These are phyloP conservation scores for Melanerpes aurifrons DNA, from an alignment of 2,113 vertebrate species.

Conservation along the genomic window DNA sequence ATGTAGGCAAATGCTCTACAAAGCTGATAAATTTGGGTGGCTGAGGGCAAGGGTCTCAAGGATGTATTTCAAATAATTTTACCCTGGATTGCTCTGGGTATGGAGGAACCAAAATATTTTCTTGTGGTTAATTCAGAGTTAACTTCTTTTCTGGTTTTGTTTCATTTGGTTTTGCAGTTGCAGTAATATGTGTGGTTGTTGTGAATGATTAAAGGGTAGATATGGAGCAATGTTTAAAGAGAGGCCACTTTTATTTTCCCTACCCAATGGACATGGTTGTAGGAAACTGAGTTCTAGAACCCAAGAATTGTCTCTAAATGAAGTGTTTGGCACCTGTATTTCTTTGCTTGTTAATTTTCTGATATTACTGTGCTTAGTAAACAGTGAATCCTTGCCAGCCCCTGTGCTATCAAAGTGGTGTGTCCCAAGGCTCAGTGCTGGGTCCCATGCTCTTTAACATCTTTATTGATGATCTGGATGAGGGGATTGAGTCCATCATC, in stretches of 20 bases:
- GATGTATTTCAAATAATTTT: neutral
- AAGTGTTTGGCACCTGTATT: neutral
- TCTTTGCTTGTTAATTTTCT: neutral
- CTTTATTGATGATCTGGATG: too few relatives aligned
- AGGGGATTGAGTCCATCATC: too few relatives aligned
- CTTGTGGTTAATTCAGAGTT: neutral
- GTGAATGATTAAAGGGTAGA: neutral
- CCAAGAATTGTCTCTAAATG: neutral
- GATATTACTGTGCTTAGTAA: neutral
- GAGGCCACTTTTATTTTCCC: neutral
- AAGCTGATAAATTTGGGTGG: neutral
- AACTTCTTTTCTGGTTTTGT: neutral
- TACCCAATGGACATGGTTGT: neutral
- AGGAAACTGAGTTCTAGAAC: neutral
- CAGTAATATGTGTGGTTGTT: neutral
- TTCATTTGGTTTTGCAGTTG: neutral
- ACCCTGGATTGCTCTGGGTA: neutral
- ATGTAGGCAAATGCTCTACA: neutral
- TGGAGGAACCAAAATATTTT: neutral
- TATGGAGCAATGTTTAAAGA: neutral
- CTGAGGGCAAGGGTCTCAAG: neutral
- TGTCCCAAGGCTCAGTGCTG: too few relatives aligned
- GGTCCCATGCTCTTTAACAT: too few relatives aligned
- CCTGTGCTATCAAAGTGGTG: neutral
- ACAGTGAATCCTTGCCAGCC: neutral